phyloP scores from a whole-genome alignment of 2,888 invertebrate species.

The Catocala nupta region DNA sequence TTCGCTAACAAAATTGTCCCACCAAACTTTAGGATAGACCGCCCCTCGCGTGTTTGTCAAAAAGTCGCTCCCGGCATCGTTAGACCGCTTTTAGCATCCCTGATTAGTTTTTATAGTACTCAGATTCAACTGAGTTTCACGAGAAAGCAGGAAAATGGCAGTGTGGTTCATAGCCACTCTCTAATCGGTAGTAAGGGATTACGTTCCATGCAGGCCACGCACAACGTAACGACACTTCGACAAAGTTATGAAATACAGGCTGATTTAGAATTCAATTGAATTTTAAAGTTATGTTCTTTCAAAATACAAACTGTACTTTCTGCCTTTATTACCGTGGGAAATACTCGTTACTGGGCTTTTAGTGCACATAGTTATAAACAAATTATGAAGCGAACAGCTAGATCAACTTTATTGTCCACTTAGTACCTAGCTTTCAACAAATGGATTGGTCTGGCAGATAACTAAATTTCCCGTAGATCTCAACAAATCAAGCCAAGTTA shows the following conservation, averaged over 20 bases:
- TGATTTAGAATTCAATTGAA: conserved; percentile 44
- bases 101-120: conserved; percentile 77
- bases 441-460: conserved; percentile 26
- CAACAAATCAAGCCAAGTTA: conserved; percentile 48
- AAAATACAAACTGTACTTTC: conserved; percentile 16
- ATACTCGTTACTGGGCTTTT: conserved; percentile 1
- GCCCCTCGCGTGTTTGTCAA: conserved; percentile 70
- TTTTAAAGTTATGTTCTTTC: conserved; percentile 35
- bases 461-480: conserved; percentile 29
- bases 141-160: conserved; percentile 54
- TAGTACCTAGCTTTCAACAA: conserved; percentile 3
- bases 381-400: conserved; percentile 17
- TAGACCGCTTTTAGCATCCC: conserved; percentile 67
- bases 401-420: conserved; percentile 2
- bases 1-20: conserved; percentile 69
- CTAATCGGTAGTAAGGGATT: conserved; percentile 48
- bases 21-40: conserved; percentile 56
- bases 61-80: conserved; percentile 69
- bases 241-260: conserved; percentile 36
- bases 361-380: conserved; percentile 8
- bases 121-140: conserved; percentile 59
- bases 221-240: conserved; percentile 38
- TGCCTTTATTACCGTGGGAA: conserved; percentile 4
- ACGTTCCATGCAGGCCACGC: conserved; percentile 38
- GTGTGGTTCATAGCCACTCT: conserved; percentile 41